Percentiles rank a stretch among this genome's conserved stretches.
Conservation (phyloP, 2,113 vertebrate species). For the Crocuta crocuta region DNA sequence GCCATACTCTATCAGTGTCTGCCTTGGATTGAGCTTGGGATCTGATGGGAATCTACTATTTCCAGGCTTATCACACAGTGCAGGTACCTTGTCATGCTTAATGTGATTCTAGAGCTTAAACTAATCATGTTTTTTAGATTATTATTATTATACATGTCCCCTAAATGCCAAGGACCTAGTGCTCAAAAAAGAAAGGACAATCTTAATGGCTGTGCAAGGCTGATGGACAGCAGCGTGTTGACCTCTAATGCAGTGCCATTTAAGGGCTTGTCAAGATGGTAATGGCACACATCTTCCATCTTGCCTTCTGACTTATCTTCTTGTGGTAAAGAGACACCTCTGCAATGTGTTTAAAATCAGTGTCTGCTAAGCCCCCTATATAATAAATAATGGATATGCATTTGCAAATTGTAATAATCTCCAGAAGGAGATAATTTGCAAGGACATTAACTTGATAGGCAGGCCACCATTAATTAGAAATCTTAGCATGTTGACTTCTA, state of each 20-base stretch:
- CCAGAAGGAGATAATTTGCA: constrained; percentile 80
- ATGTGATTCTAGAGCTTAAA: background rate
- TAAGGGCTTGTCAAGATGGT: background rate
- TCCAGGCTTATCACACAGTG: background rate
- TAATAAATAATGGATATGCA: constrained; percentile 78
- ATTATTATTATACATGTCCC: background rate
- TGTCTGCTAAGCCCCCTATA: constrained; percentile 59
- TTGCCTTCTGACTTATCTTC: background rate
- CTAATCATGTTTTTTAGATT: background rate
- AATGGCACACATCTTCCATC: background rate
- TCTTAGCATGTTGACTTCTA: constrained; percentile 77
- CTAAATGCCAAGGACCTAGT: background rate
- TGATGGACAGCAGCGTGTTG: background rate
- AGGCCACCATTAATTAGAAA: constrained; percentile 83
- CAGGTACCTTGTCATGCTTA: background rate
- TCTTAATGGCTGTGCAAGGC: background rate
- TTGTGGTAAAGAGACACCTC: background rate
- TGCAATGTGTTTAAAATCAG: constrained; percentile 39
- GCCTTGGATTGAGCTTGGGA: background rate
- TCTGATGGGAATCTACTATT: background rate
- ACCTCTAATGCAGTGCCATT: background rate
- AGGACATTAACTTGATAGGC: constrained; percentile 82
- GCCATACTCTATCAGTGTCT: background rate
- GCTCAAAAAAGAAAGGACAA: background rate
- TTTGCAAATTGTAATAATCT: constrained; percentile 75